Evolutionary conservation across 2,888 invertebrate species (phyloP), one percentile per base, ranked within the genome.

Genomic region (Geotrupes spiniger): DNA sequence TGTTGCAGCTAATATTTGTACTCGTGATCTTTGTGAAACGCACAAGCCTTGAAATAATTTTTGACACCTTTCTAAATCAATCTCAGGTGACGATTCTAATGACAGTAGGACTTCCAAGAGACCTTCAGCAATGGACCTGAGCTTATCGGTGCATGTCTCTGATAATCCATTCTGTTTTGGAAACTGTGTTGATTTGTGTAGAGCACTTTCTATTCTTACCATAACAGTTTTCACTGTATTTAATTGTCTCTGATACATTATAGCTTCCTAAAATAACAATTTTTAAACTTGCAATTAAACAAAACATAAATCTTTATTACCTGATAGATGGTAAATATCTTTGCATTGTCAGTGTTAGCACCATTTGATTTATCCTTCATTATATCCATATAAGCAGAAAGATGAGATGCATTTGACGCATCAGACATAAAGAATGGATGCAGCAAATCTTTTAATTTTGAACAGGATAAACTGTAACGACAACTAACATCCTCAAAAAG

Each of bases 161-260:
- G 80, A 76, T 49, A 63, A 59, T 33, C 54, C 57, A 29, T 54
- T 55, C 8, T 17, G 16, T 26, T 42, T 51, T 49, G 47, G 9
- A 17, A 49, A 4, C 39, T 50, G 29, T 38, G 48, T n/a, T 55
- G 45, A 39, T 59, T 59, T 58, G 9, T 53, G 54, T 16, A 56
- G 43, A 2, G 36, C 53, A 4, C 80, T 78, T 68, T 89, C 89
- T 21, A 94, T 75, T 46, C 89, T 81, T 51, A 80, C 77, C 70
- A 92, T 80, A 12, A 90, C 85, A 63, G 84, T 84, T 42, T 82
- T 79, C 28, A 93, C 87, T 0, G 90, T 82, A 71, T 94, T 95
- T 45, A 93, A 73, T 72, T 95, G 94, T 56, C 90, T 87, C 72
- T 95, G 95, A 39, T 93, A 81, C 59, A 88, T 86, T 61, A 92